Evolutionary conservation across 2,113 vertebrate genomes (phyloP), one percentile per base, ranked within the genome.

Genomic region (Amphiprion percula): DNA sequence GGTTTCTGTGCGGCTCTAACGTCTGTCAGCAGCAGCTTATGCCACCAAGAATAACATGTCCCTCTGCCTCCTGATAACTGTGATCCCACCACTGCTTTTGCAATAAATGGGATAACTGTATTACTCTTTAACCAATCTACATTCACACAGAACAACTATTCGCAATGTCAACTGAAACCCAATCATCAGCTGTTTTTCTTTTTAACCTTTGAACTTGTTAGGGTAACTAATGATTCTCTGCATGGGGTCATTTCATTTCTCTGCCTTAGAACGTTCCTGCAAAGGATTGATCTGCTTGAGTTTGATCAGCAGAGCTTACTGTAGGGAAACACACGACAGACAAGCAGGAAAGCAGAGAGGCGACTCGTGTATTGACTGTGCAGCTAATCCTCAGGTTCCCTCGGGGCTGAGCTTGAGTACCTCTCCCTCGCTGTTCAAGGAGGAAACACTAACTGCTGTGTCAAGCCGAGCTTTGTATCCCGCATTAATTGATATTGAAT

Each of bases 401-500:
- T 47, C 0, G 74, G 54, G 88, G 49, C 68, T 59, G 50, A 77
- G 61, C 62, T 72, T 61, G 54, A 83, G 71, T 71, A 54, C 77
- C 73, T 68, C 52, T 73, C 61, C 72, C 67, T 74, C 53, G n/a
- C 73, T 76, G 71, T 56, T 80, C 65, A 74, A 84, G 77, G 72
- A 65, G 81, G 62, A 85, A 82, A 79, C 71, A 59, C 75, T 89
- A 86, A 88, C 86, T 80, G 76, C 68, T 80, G 56, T 85, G 87
- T 90, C 83, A 84, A 76, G 63, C 60, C n/a, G 0, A 58, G 54
- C 86, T 87, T 60, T 73, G 66, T 87, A 41, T 71, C 63, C 75
- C 24, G 30, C 84, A 82, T 86, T 91, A 85, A 92, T 85, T 92
- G 88, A 82, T 91, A 91, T 88, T 76, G 92, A 87, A 76, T 89